These are phyloP conservation scores for Drosophila biarmipes DNA, from an alignment of 1,140 invertebrate species.

Conservation along the genomic window DNA sequence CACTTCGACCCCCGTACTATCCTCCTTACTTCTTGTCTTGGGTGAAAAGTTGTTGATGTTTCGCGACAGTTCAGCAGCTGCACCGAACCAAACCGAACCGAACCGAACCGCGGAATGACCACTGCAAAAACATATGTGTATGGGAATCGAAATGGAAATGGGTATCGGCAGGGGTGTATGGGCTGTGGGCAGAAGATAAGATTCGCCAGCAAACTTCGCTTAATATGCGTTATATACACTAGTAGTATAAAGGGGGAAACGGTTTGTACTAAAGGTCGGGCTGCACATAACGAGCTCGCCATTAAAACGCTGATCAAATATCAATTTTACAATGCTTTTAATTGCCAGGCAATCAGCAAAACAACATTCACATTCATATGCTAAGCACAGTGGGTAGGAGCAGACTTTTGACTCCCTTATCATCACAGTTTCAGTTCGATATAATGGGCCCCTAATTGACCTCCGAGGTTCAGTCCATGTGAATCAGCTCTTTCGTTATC, in stretches of 20 bases:
- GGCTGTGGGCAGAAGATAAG: slow-evolving; percentile 22
- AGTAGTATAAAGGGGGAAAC: neutral
- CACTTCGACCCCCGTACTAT: neutral
- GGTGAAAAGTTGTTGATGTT: slow-evolving; percentile 13
- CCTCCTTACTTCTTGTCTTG: slow-evolving; percentile 8
- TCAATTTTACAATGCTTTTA: slow-evolving; percentile 44
- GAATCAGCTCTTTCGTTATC: slow-evolving; percentile 38
- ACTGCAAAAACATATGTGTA: neutral
- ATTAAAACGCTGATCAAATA: slow-evolving; percentile 44
- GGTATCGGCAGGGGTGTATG: neutral
- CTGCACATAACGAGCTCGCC: neutral
- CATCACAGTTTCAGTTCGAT: slow-evolving; percentile 12
- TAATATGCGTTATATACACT: slow-evolving; percentile 29
- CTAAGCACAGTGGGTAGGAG: slow-evolving; percentile 7
- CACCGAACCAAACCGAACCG: slow-evolving; percentile 18
- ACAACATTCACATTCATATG: slow-evolving; percentile 1
- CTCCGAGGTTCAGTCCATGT: slow-evolving; percentile 6
- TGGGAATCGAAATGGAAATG: neutral
- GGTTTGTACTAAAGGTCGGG: slow-evolving; percentile 45
- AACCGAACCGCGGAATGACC: slow-evolving; percentile 15
- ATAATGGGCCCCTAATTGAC: slow-evolving; percentile 45
- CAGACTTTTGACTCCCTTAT: slow-evolving; percentile 39
- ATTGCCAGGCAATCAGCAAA: slow-evolving; percentile 31
- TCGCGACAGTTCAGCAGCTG: slow-evolving; percentile 13
- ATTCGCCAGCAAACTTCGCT: slow-evolving; percentile 37